Evolutionary conservation across 2,113 vertebrate species (phyloP).

Genomic region (Peromyscus polionotus): DNA sequence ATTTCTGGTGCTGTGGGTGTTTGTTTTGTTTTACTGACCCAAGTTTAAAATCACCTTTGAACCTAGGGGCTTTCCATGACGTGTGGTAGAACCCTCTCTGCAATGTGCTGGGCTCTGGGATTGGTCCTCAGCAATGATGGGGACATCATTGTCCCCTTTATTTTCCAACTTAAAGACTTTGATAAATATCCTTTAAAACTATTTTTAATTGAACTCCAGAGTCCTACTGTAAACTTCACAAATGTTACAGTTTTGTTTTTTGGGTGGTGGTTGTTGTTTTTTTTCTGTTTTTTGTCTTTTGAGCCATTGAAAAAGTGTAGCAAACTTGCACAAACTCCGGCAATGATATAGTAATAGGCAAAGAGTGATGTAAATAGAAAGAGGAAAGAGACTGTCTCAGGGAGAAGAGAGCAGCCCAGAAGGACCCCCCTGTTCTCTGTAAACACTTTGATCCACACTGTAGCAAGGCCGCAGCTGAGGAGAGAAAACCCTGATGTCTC

Average conservation of each 20-base stretch:
- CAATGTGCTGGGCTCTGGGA: not conserved
- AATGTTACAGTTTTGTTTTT: not conserved
- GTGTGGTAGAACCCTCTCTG: not conserved
- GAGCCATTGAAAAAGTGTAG: conserved; percentile 39
- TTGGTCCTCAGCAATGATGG: not conserved
- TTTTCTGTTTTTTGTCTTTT: conserved; percentile 53
- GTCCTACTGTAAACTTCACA: not conserved
- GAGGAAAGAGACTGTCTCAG: conserved; percentile 55
- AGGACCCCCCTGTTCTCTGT: conserved; percentile 25
- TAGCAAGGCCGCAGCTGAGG: not conserved
- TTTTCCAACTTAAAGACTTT: conserved; percentile 40
- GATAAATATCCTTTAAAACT: conserved; percentile 36
- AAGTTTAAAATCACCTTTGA: not conserved
- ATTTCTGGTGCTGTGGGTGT: not conserved
- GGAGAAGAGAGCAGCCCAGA: conserved; percentile 45
- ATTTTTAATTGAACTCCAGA: conserved; percentile 24
- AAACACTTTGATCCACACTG: conserved; percentile 57
- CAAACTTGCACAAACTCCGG: conserved; percentile 53
- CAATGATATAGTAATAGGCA: conserved; percentile 67
- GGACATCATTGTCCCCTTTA: not conserved
- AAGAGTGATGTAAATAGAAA: conserved; percentile 68
- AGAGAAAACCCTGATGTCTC: not conserved
- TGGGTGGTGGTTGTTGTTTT: conserved; percentile 33
- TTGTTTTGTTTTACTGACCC: not conserved
- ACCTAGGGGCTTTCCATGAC: not conserved